Evolutionary conservation across 2,888 invertebrate genomes (phyloP).

Genomic region (Chymomyza caudatula): DNA sequence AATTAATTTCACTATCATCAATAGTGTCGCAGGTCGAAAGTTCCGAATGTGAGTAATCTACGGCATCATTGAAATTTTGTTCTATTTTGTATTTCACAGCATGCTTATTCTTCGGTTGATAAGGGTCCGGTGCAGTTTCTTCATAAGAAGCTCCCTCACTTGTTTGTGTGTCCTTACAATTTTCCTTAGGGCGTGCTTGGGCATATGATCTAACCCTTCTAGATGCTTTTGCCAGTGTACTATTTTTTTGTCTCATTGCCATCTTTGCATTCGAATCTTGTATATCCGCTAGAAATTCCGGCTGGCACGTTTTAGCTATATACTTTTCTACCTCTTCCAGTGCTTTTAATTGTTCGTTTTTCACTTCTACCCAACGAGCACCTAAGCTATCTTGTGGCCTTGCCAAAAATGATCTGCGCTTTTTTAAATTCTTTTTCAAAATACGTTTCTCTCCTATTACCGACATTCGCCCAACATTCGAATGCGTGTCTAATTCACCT

Average conservation of each 20-base stretch:
- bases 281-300: too few relatives aligned
- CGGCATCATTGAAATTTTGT: too few relatives aligned
- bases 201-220: background rate
- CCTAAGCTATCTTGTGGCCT: slow-evolving; percentile 30
- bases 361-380: slow-evolving; percentile 54
- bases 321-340: slow-evolving; percentile 45
- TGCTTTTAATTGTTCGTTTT: slow-evolving; percentile 26
- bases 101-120: too few relatives aligned
- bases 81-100: too few relatives aligned
- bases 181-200: too few relatives aligned
- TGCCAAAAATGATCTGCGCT: background rate
- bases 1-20: too few relatives aligned
- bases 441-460: background rate
- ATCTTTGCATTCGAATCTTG: background rate
- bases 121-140: background rate
- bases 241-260: background rate
- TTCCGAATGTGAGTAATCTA: too few relatives aligned
- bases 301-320: slow-evolving; percentile 23
- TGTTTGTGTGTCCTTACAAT: background rate
- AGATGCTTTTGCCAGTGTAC: background rate
- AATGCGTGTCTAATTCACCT: background rate
- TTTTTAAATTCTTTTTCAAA: background rate
- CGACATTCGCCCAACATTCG: too few relatives aligned
- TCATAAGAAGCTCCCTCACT: background rate
- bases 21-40: too few relatives aligned